These are phyloP conservation scores for Loris lydekkerianus DNA, from an alignment of 2,797 vertebrate species.

Conservation along the genomic window DNA sequence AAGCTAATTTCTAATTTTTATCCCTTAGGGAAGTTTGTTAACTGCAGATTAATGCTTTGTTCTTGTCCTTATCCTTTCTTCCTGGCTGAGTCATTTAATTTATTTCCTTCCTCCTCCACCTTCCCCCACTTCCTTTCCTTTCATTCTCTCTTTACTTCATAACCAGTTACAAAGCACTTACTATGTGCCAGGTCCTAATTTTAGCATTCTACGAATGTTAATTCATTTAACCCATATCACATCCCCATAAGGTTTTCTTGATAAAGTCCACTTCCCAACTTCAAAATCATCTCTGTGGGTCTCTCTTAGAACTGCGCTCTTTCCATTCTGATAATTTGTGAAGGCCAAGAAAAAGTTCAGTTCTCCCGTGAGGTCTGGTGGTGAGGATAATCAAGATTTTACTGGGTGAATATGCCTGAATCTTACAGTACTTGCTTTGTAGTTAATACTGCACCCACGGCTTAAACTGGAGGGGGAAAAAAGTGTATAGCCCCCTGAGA, in stretches of 20 bases:
- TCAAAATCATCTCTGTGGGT: constrained; percentile 56
- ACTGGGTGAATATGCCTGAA: not conserved
- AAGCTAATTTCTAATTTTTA: not conserved
- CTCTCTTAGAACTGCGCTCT: not conserved
- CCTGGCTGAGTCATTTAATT: constrained; percentile 54
- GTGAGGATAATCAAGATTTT: not conserved
- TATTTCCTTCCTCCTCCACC: not conserved
- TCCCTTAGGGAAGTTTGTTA: constrained; percentile 54
- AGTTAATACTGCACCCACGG: not conserved
- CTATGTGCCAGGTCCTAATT: not conserved
- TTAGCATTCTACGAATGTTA: constrained; percentile 60
- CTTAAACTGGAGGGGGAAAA: not conserved
- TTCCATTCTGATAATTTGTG: not conserved
- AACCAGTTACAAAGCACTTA: not conserved
- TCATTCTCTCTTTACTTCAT: not conserved
- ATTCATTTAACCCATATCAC: constrained; percentile 22
- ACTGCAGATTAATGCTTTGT: constrained; percentile 55
- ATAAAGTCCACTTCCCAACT: constrained; percentile 38
- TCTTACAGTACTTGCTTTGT: not conserved
- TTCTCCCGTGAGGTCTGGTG: constrained; percentile 19
- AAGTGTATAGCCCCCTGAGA: not conserved
- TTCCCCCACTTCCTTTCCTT: not conserved
- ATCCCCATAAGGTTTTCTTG: constrained; percentile 10
- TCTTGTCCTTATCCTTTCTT: constrained; percentile 45
- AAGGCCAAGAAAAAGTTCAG: not conserved